phyloP scores from a whole-genome alignment of 1,140 invertebrate species.

The Drosophila willistoni region DNA sequence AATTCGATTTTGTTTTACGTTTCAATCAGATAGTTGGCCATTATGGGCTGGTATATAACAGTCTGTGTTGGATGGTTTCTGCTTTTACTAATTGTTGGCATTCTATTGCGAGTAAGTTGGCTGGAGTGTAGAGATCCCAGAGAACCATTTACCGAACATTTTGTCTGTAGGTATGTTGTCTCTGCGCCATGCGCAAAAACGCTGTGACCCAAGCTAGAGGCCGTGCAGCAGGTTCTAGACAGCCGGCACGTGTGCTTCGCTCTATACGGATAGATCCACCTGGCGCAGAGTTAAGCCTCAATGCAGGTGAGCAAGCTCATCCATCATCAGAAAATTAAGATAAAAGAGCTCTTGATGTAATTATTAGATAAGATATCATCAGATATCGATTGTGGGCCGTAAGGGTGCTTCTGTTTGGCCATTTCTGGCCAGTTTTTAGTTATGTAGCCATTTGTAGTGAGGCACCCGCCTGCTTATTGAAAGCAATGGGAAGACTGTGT shows the following conservation, averaged over 20 bases:
- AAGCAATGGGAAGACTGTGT: not conserved
- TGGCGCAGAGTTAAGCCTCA: not conserved
- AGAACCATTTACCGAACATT: not conserved
- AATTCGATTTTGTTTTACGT: not conserved
- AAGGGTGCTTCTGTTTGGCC: not conserved
- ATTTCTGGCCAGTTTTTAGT: not conserved
- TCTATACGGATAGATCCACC: not conserved
- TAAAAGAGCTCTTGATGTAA: slow-evolving; percentile 2
- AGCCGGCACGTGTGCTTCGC: slow-evolving; percentile 8
- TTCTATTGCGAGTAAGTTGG: slow-evolving; percentile 24
- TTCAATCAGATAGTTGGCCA: not conserved
- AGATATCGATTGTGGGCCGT: not conserved
- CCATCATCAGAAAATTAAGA: slow-evolving; percentile 5
- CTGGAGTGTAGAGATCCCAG: not conserved
- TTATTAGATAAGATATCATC: slow-evolving; percentile 7
- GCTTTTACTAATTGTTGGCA: slow-evolving; percentile 10
- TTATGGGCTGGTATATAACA: not conserved
- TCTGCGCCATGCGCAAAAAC: slow-evolving; percentile 29
- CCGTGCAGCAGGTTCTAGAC: not conserved
- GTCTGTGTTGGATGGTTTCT: slow-evolving; percentile 23
- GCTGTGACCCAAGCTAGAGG: not conserved
- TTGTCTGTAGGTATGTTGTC: slow-evolving; percentile 17
- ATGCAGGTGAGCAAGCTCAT: slow-evolving; percentile 13
- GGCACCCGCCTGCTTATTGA: not conserved
- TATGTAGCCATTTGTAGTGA: not conserved